Conservation (phyloP, 2,113 vertebrate species). For the Microcebus griseorufus region DNA sequence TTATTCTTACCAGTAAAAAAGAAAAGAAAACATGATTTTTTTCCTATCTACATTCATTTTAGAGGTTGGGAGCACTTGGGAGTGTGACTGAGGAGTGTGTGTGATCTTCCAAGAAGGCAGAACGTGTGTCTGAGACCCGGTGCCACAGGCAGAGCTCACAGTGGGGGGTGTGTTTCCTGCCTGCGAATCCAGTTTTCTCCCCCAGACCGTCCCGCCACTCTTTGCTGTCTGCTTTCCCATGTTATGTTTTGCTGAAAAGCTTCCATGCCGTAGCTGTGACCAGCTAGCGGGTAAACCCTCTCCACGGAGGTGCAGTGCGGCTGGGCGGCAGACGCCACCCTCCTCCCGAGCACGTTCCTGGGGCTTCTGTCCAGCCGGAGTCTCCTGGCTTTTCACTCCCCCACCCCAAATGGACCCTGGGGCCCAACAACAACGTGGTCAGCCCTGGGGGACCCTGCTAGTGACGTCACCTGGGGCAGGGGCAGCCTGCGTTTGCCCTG, state of each 20-base stretch:
- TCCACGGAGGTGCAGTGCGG: fast-evolving
- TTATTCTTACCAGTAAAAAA: not conserved
- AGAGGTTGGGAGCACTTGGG: not conserved
- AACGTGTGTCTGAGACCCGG: not conserved
- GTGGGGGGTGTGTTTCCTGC: fast-evolving
- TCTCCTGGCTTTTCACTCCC: not conserved
- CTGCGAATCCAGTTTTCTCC: not conserved
- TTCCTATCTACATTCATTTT: not conserved
- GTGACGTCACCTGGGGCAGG: fast-evolving
- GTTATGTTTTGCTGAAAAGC: not conserved
- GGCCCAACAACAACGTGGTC: too few species aligned
- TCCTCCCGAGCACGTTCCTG: not conserved
- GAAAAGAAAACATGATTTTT: not conserved
- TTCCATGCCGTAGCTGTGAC: fast-evolving
- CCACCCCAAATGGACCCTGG: not conserved
- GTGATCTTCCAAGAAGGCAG: fast-evolving
- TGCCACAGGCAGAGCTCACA: not conserved
- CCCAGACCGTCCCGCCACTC: not conserved
- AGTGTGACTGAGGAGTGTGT: not conserved
- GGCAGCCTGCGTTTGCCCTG: not conserved
- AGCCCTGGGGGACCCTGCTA: not conserved
- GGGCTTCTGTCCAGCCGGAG: not conserved
- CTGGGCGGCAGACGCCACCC: not conserved
- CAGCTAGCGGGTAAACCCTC: fast-evolving
- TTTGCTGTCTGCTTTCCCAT: not conserved